Percentiles rank a stretch among this genome's conserved stretches.
Conservation (phyloP, 1,140 invertebrate species). For the Leptinotarsa undecemlineata region DNA sequence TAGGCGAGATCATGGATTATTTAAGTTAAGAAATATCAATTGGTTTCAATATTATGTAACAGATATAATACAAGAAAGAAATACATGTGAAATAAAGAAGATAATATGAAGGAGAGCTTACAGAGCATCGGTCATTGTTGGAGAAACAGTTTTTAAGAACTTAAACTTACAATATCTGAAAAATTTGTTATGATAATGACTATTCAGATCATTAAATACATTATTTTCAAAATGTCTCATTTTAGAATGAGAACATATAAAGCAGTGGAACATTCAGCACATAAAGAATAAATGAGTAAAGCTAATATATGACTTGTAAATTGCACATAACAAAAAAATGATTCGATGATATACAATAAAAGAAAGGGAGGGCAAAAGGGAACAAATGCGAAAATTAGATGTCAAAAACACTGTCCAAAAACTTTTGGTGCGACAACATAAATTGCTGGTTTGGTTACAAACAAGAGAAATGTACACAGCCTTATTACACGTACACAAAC, state of each 20-base stretch:
- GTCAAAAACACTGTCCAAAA: constrained; percentile 31
- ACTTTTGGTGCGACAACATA: constrained; percentile 29
- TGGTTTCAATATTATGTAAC: background rate
- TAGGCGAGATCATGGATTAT: background rate
- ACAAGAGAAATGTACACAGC: constrained; percentile 54
- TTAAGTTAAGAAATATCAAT: background rate
- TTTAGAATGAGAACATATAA: constrained; percentile 18
- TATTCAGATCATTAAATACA: constrained; percentile 1
- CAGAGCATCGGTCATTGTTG: background rate
- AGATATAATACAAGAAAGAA: background rate
- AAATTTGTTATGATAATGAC: background rate
- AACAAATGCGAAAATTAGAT: constrained; percentile 31
- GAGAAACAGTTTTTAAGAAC: background rate
- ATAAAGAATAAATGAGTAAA: constrained; percentile 7
- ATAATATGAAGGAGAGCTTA: background rate
- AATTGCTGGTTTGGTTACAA: constrained; percentile 37
- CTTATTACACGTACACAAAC: constrained; percentile 56
- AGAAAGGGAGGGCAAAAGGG: constrained; percentile 13
- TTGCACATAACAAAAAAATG: constrained; percentile 20
- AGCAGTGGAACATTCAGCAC: constrained; percentile 25
- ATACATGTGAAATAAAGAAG: background rate
- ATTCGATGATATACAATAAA: background rate
- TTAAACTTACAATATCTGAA: background rate
- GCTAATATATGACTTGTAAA: constrained; percentile 17
- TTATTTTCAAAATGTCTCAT: constrained; percentile 14